Conservation (phyloP, 1,140 invertebrate species). For the Zophobas atratus region DNA sequence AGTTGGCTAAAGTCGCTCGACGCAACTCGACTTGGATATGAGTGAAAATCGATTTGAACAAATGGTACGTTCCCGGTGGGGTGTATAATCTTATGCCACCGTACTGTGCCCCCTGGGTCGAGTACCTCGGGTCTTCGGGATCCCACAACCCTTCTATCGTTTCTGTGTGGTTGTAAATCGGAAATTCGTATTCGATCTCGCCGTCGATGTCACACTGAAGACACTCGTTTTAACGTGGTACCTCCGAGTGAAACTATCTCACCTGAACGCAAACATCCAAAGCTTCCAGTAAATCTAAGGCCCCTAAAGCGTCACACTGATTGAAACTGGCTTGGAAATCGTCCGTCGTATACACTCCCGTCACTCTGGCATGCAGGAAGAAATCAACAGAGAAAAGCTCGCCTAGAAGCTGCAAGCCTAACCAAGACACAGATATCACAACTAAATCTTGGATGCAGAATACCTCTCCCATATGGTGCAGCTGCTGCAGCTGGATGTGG, state of each 20-base stretch:
- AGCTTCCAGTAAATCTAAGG: conserved; percentile 79
- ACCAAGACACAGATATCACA: conserved; percentile 82
- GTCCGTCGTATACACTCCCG: conserved; percentile 84
- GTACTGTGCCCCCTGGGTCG: conserved; percentile 73
- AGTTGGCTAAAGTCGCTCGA: conserved; percentile 71
- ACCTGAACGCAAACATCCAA: conserved; percentile 81
- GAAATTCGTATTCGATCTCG: conserved; percentile 87
- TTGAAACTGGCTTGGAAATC: conserved; percentile 86
- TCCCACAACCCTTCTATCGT: conserved; percentile 83
- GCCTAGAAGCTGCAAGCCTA: conserved; percentile 81
- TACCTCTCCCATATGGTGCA: conserved; percentile 81
- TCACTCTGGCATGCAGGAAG: conserved; percentile 77
- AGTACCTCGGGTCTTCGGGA: conserved; percentile 73
- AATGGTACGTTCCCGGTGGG: conserved; percentile 72
- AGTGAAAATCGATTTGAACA: conserved; percentile 79
- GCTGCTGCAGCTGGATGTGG: conserved; percentile 79
- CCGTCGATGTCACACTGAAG: conserved; percentile 80
- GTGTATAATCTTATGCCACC: conserved; percentile 78
- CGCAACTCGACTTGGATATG: conserved; percentile 82
- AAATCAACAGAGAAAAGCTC: conserved; percentile 75
- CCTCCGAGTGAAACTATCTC: conserved; percentile 48
- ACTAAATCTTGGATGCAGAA: conserved; percentile 77
- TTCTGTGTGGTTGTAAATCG: conserved; percentile 84
- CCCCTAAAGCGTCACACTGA: conserved; percentile 81
- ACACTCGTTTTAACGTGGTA: conserved; percentile 27